Evolutionary conservation across 2,113 vertebrate genomes (phyloP), one percentile per base, ranked within the genome.

Genomic region (Lates calcarifer): DNA sequence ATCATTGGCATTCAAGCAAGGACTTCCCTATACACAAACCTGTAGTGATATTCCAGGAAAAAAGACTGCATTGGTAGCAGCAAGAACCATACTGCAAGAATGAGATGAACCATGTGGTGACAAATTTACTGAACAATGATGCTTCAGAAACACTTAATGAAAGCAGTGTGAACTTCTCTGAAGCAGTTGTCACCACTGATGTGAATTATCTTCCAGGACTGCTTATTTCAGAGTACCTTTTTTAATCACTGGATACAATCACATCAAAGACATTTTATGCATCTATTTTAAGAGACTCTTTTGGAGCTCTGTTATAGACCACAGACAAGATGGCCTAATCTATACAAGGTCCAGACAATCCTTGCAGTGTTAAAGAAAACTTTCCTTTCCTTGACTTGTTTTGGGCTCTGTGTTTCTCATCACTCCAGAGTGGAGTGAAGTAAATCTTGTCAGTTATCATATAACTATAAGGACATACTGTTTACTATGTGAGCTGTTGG

Each of bases 401-500:
- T 80, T 81, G 33, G 67, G 31, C 53, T 87, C 60, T 81, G 35
- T 83, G 58, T 73, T 89, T 56, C 58, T 74, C 70, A 45, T 89
- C 90, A 90, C 87, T 90, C 77, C 63, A 5, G 60, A 72, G 20
- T 73, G 66, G 87, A 79, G 88, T 88, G 85, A 87, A 69, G 67
- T 81, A 63, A 74, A 87, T 88, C 62, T 81, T 67, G 56, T n/a
- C 71, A 89, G 92, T 94, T 94, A 94, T 94, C 90, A 92, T 94
- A 94, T 93, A 94, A 94, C 92, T 91, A 89, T 80, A 80, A 83
- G 71, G 70, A 85, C 58, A 75, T 64, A 45, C 68, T 87, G 89
- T 93, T 90, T 90, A 89, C 87, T 85, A 83, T 82, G 84, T 91
- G 87, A 90, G 88, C 87, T 84, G 64, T 74, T 83, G 55, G 71